Conservation (phyloP, 1,140 invertebrate genomes). For the Heterodera schachtii region DNA sequence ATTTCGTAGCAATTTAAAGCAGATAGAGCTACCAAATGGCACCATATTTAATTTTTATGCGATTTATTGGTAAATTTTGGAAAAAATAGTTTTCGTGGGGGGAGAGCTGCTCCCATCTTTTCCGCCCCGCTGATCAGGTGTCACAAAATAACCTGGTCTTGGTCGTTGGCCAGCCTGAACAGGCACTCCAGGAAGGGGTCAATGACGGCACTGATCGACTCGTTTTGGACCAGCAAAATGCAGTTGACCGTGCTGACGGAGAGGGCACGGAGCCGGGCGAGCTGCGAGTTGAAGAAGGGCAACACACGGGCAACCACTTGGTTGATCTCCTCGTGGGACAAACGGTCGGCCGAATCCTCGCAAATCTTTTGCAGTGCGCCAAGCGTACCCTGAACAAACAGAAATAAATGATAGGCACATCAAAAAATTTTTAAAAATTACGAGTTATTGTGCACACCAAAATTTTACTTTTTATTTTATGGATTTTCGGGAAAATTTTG, state of each 20-base stretch:
- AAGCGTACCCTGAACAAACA: conserved; percentile 80
- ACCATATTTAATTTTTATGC: too few relatives aligned
- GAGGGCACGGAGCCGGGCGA: conserved; percentile 79
- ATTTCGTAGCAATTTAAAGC: too few relatives aligned
- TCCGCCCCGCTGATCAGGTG: too few relatives aligned
- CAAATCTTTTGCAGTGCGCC: conserved; percentile 98
- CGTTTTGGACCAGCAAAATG: conserved; percentile 62
- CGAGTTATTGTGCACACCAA: too few relatives aligned
- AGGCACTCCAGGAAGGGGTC: conserved; percentile 70
- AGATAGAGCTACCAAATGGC: too few relatives aligned
- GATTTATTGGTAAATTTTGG: too few relatives aligned
- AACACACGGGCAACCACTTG: conserved; percentile 95
- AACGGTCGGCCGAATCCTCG: conserved; percentile 90
- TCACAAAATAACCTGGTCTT: conserved; percentile 80
- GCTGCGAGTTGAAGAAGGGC: conserved; percentile 91
- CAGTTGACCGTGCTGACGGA: conserved; percentile 62
- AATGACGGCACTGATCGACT: conserved; percentile 51
- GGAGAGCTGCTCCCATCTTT: too few relatives aligned
- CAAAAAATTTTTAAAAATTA: too few relatives aligned
- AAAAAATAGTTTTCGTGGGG: too few relatives aligned
- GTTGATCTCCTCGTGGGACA: conserved; percentile 91
- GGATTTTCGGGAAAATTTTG: too few relatives aligned
- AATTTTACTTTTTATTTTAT: too few relatives aligned
- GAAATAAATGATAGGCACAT: conserved; percentile 17
- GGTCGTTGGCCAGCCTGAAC: conserved; percentile 73